Evolutionary conservation across 64 coral and sea anemone species (phyloP).

Genomic region (Catalaphyllia jardinei): DNA sequence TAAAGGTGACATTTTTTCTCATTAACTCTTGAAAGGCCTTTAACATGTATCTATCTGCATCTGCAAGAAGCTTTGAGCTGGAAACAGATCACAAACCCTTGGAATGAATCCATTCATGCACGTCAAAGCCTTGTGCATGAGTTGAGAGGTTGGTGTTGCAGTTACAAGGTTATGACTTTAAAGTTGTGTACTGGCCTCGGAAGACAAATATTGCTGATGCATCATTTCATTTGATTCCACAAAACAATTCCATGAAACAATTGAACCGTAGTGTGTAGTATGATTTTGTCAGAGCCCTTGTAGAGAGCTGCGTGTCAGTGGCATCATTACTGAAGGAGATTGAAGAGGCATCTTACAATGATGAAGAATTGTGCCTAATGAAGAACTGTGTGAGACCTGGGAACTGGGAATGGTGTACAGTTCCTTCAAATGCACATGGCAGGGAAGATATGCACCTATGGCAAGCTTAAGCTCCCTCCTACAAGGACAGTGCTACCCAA

Average conservation of each 20-base stretch:
- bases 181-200: conserved; percentile 30
- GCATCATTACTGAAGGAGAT: conserved; percentile 39
- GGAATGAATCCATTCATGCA: not conserved
- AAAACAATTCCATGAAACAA: not conserved
- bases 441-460: conserved; percentile 6
- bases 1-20: too few relatives aligned
- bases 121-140: not conserved
- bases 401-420: conserved; percentile 18
- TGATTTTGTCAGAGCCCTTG: not conserved
- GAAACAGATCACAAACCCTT: conserved; percentile 9
- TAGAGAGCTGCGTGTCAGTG: conserved; percentile 13
- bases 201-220: conserved; percentile 39
- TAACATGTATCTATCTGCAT: not conserved
- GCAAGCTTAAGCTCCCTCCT: conserved; percentile 18
- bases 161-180: not conserved
- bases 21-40: not conserved
- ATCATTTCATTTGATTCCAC: not conserved
- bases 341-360: conserved; percentile 54
- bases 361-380: conserved; percentile 24
- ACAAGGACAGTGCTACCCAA: conserved; percentile 4
- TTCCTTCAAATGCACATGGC: conserved; percentile 3
- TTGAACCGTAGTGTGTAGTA: not conserved
- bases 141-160: not conserved
- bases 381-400: conserved; percentile 32
- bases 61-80: not conserved